Percentiles rank a stretch among this genome's conserved stretches.
phyloP scores from a whole-genome alignment of 1,140 invertebrate genomes.

The Tachypleus tridentatus region DNA sequence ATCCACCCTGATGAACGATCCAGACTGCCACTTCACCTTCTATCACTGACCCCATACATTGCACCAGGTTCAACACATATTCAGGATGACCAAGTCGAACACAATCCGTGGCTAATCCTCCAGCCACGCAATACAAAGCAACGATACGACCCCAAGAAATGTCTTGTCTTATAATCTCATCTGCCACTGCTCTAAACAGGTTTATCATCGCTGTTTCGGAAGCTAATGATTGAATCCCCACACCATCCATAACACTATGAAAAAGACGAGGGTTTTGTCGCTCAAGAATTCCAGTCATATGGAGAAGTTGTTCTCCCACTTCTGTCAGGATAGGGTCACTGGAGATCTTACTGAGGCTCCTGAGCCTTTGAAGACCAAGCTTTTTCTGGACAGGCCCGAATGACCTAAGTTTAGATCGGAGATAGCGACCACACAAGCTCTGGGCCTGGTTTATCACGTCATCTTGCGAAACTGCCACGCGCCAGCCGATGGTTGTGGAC shows the following conservation, averaged over 20 bases:
- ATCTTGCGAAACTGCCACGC: slow-evolving; percentile 22
- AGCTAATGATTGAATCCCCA: slow-evolving; percentile 31
- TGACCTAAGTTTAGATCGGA: slow-evolving; percentile 49
- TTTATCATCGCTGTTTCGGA: slow-evolving; percentile 42
- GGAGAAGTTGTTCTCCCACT: slow-evolving; percentile 22
- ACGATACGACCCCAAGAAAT: slow-evolving; percentile 57
- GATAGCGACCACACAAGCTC: slow-evolving; percentile 49
- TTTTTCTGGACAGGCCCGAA: slow-evolving; percentile 53
- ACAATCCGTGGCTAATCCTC: slow-evolving; percentile 54
- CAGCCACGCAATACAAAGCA: slow-evolving; percentile 51
- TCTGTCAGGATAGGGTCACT: slow-evolving; percentile 27
- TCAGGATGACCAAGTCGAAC: slow-evolving; percentile 40
- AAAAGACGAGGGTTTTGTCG: slow-evolving; percentile 42
- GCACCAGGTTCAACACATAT: slow-evolving; percentile 46
- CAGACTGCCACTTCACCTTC: slow-evolving; percentile 52
- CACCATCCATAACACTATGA: slow-evolving; percentile 44
- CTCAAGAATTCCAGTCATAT: slow-evolving; percentile 14
- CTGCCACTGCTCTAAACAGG: slow-evolving; percentile 44
- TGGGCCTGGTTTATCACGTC: slow-evolving; percentile 39
- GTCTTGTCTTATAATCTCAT: slow-evolving; percentile 40
- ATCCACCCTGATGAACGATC: slow-evolving; percentile 58
- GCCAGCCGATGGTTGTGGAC: no score
- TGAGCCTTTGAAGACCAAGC: slow-evolving; percentile 50
- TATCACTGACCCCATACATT: slow-evolving; percentile 47
- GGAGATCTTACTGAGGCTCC: neutral